Evolutionary conservation across 2,113 vertebrate species (phyloP).

Genomic region (Excalfactoria chinensis): DNA sequence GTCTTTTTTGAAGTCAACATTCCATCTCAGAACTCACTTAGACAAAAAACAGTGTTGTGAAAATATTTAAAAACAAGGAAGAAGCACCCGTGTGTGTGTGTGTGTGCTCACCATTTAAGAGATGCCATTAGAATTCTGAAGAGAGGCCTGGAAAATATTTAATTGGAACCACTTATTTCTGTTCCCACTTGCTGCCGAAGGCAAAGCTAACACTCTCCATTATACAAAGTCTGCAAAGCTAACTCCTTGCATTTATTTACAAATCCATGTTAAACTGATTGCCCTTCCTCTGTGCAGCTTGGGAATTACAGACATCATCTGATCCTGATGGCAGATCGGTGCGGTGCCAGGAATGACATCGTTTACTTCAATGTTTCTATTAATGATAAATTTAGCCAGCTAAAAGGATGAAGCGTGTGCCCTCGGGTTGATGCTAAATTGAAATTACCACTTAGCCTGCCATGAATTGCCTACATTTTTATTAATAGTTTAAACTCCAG

Average conservation of each 20-base stretch:
- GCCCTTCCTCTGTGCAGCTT: neutral
- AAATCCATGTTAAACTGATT: neutral
- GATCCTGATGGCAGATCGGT: neutral
- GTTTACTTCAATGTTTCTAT: conserved; percentile 57
- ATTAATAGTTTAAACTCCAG: conserved; percentile 66
- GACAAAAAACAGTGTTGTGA: neutral
- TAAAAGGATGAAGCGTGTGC: conserved; percentile 68
- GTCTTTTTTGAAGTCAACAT: neutral
- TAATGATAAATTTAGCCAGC: conserved; percentile 63
- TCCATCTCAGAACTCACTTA: neutral
- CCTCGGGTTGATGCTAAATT: conserved; percentile 65
- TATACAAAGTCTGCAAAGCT: neutral
- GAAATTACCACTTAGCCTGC: conserved; percentile 71
- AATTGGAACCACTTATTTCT: neutral
- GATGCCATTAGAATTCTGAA: neutral
- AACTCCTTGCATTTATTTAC: conserved; percentile 33
- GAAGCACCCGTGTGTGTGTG: neutral
- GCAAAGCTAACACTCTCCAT: neutral
- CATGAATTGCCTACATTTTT: conserved; percentile 46
- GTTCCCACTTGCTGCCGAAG: neutral
- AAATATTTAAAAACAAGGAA: neutral
- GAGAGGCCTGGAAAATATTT: neutral
- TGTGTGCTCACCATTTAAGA: neutral
- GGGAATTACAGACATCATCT: conserved; percentile 10
- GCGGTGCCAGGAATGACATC: conserved; percentile 31